These are phyloP conservation scores for Drosophila nigricruria DNA, from an alignment of 2,888 invertebrate genomes.

Conservation along the genomic window DNA sequence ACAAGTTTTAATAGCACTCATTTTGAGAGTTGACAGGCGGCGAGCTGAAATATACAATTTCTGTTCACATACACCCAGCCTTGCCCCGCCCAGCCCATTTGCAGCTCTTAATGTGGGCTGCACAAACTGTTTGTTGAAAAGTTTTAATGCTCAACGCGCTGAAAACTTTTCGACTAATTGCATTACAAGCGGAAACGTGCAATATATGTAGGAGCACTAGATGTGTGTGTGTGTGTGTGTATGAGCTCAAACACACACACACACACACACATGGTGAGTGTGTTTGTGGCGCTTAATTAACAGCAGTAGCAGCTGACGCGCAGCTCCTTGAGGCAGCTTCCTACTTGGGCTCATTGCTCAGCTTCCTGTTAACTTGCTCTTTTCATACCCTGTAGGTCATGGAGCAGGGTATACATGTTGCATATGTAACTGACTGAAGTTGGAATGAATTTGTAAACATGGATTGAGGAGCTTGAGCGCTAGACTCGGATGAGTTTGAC, in stretches of 20 bases:
- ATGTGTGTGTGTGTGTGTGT: slow-evolving; percentile 34
- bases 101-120: slow-evolving; percentile 21
- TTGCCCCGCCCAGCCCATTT: neutral
- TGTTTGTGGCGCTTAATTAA: slow-evolving; percentile 67
- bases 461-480: neutral
- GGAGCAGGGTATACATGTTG: neutral
- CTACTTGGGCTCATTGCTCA: slow-evolving; percentile 37
- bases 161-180: slow-evolving; percentile 78
- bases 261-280: slow-evolving; percentile 30
- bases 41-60: slow-evolving; percentile 44
- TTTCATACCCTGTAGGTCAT: neutral
- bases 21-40: slow-evolving; percentile 27
- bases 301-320: slow-evolving; percentile 49
- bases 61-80: slow-evolving; percentile 9
- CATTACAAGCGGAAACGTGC: slow-evolving; percentile 79
- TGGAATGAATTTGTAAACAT: neutral
- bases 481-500: neutral
- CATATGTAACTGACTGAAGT: neutral
- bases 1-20: slow-evolving; percentile 53
- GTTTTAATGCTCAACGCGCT: slow-evolving; percentile 57
- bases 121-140: slow-evolving; percentile 68
- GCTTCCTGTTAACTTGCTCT: slow-evolving; percentile 30
- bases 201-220: slow-evolving; percentile 44
- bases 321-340: slow-evolving; percentile 40
- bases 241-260: slow-evolving; percentile 30